These are phyloP conservation scores for Andrena fulva DNA, from an alignment of 2,888 invertebrate genomes.

Conservation along the genomic window DNA sequence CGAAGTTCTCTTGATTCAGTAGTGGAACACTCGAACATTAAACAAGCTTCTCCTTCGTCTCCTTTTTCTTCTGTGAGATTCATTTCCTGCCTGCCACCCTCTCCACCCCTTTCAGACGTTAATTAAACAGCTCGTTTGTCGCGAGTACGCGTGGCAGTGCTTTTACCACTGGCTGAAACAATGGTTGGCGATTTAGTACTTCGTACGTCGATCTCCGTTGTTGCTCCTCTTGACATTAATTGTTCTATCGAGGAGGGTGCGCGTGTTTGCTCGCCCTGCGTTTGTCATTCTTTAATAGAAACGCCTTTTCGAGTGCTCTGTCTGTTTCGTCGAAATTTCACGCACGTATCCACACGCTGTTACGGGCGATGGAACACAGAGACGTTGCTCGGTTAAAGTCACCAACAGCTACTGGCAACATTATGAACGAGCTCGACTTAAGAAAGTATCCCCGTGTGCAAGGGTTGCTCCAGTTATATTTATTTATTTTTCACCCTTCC, in stretches of 20 bases:
- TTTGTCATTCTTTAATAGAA: conserved; percentile 70
- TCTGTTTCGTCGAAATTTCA: conserved; percentile 69
- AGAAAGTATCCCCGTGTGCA: conserved; percentile 69
- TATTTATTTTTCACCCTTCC: conserved; percentile 79
- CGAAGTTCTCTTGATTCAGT: conserved; percentile 47
- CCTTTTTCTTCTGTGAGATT: too few relatives aligned
- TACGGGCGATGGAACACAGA: conserved; percentile 67
- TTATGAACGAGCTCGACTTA: conserved; percentile 80
- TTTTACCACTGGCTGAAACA: too few relatives aligned
- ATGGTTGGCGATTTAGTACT: neutral
- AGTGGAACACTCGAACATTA: conserved; percentile 14
- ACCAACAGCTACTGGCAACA: conserved; percentile 76
- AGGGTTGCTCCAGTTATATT: conserved; percentile 76
- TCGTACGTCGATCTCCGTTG: neutral
- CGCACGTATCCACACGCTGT: conserved; percentile 77
- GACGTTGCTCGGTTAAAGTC: conserved; percentile 78
- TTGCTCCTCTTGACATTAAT: conserved; percentile 31
- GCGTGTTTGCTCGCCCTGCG: conserved; percentile 28
- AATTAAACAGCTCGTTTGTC: too few relatives aligned
- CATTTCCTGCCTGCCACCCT: too few relatives aligned
- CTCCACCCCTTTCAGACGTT: too few relatives aligned
- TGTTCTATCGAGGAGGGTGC: conserved; percentile 22
- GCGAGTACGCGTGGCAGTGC: too few relatives aligned
- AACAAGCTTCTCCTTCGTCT: neutral
- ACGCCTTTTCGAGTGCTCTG: conserved; percentile 62